Conservation (phyloP, 2,888 invertebrate genomes). For the Lamproptera curius region DNA sequence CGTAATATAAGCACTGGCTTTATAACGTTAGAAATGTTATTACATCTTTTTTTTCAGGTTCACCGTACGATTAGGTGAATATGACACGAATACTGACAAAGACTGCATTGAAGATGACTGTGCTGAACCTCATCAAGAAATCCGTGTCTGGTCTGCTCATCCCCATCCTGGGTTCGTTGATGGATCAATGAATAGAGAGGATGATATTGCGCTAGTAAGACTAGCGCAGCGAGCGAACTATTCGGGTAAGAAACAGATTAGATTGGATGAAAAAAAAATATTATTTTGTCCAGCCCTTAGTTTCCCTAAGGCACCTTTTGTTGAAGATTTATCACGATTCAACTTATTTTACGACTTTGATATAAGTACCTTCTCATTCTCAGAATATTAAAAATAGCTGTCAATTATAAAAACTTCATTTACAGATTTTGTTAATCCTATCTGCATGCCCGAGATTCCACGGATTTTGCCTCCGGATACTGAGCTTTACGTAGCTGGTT, state of each 20-base stretch:
- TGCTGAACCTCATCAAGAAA: conserved; percentile 80
- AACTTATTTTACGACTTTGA: no score
- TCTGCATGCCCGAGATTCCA: conserved; percentile 67
- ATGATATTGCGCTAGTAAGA: conserved; percentile 79
- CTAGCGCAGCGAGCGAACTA: conserved; percentile 57
- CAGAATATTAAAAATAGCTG: no score
- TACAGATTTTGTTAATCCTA: conserved; percentile 78
- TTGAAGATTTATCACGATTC: no score
- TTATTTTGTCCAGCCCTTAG: no score
- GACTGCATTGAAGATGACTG: conserved; percentile 80
- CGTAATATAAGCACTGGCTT: no score
- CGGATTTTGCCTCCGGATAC: conserved; percentile 54
- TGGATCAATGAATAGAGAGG: conserved; percentile 62
- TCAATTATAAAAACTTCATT: no score
- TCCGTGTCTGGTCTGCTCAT: conserved; percentile 79
- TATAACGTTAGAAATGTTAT: no score
- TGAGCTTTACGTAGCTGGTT: conserved; percentile 78
- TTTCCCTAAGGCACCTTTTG: no score
- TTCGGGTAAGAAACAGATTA: conserved; percentile 48
- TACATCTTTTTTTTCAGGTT: conserved; percentile 55
- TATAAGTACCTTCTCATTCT: no score
- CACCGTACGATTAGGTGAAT: conserved; percentile 81
- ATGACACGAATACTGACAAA: conserved; percentile 77
- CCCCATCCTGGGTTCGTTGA: conserved; percentile 80
- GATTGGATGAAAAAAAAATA: no score